Percentiles rank a stretch among this genome's conserved stretches.
Conservation (phyloP, 2,888 invertebrate species). For the Catocala nupta region DNA sequence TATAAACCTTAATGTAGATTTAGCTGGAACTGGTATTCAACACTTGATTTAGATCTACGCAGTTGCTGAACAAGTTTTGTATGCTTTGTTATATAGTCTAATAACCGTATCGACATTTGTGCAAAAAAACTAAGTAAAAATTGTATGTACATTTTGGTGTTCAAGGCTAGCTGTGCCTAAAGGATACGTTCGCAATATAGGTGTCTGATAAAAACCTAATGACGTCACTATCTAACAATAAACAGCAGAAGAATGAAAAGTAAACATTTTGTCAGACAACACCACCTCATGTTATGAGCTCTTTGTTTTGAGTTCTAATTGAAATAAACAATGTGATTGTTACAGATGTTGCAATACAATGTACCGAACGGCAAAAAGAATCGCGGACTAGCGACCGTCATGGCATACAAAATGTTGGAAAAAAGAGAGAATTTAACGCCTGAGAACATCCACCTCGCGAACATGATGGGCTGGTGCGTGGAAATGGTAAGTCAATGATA, state of each 20-base stretch:
- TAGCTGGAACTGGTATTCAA: not conserved
- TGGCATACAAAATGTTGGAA: slow-evolving; percentile 92
- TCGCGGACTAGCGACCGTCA: slow-evolving; percentile 91
- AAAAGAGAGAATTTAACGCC: slow-evolving; percentile 90
- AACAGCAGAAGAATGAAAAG: not conserved
- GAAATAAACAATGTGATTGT: slow-evolving; percentile 56
- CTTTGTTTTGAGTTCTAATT: not conserved
- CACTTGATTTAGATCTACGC: slow-evolving; percentile 7
- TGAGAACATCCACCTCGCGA: slow-evolving; percentile 92
- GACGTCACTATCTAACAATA: slow-evolving; percentile 9
- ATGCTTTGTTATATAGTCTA: slow-evolving; percentile 11
- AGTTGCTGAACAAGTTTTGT: slow-evolving; percentile 11
- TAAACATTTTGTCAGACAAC: too few species aligned
- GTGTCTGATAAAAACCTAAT: not conserved
- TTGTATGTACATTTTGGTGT: slow-evolving; percentile 28
- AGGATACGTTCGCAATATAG: not conserved
- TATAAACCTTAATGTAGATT: not conserved
- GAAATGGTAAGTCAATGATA: slow-evolving; percentile 92
- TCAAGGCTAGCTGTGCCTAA: slow-evolving; percentile 37
- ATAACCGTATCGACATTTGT: slow-evolving; percentile 9
- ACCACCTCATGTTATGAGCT: too few species aligned
- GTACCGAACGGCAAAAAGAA: slow-evolving; percentile 96
- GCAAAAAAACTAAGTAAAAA: slow-evolving; percentile 17
- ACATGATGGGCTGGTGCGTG: slow-evolving; percentile 97
- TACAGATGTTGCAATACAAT: slow-evolving; percentile 95